phyloP scores from a whole-genome alignment of 1,140 invertebrate genomes.

The Procambarus clarkii region DNA sequence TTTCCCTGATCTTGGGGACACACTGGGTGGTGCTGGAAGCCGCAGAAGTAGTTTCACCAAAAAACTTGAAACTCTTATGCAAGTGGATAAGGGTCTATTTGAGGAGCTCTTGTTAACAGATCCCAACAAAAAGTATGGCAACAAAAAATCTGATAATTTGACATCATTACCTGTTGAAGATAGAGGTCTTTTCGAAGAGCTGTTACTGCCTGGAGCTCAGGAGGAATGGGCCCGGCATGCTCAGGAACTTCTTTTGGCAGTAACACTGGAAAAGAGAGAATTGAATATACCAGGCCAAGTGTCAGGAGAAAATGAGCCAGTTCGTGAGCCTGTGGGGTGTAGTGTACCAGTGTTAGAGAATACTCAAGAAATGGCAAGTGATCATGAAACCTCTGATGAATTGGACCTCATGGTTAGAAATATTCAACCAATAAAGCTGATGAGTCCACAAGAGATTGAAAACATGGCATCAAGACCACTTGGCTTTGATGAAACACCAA shows the following conservation, averaged over 20 bases:
- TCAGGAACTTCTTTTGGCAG: slow-evolving; percentile 58
- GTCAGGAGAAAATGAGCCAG: background rate
- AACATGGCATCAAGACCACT: slow-evolving; percentile 62
- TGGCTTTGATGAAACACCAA: slow-evolving; percentile 65
- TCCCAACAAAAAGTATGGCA: slow-evolving; percentile 33
- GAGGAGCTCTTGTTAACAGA: slow-evolving; percentile 70
- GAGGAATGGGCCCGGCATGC: slow-evolving; percentile 57
- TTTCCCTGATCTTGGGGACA: slow-evolving; percentile 47
- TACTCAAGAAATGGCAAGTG: background rate
- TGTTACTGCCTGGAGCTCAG: slow-evolving; percentile 65
- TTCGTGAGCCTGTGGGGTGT: slow-evolving; percentile 23
- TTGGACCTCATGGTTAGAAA: slow-evolving; percentile 60
- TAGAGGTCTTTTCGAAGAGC: slow-evolving; percentile 64
- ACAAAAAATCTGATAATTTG: slow-evolving; percentile 50
- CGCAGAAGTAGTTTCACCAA: slow-evolving; percentile 52
- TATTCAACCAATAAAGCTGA: slow-evolving; percentile 64
- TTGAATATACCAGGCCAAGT: background rate
- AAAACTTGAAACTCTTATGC: slow-evolving; percentile 50
- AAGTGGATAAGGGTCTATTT: slow-evolving; percentile 70
- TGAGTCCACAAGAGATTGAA: slow-evolving; percentile 68
- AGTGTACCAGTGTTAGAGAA: slow-evolving; percentile 18
- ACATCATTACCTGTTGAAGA: slow-evolving; percentile 54
- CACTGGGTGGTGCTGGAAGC: slow-evolving; percentile 42
- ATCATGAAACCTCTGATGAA: slow-evolving; percentile 51
- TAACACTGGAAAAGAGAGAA: slow-evolving; percentile 58